Percentiles rank a stretch among this genome's conserved stretches.
phyloP scores from a whole-genome alignment of 2,888 invertebrate species.

The Scaptomyza reducta region DNA sequence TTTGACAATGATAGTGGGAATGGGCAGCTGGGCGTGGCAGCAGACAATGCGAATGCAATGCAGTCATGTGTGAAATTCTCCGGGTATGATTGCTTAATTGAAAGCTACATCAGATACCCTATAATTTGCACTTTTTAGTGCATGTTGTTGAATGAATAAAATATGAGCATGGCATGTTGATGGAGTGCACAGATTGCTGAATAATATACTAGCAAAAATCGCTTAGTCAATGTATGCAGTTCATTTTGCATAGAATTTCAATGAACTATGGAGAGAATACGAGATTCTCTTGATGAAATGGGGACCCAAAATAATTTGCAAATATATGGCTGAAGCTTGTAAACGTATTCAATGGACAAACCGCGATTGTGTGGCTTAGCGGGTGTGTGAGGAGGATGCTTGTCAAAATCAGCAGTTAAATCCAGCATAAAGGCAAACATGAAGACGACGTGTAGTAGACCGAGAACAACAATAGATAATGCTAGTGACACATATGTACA shows the following conservation, averaged over 20 bases:
- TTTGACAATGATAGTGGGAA: conserved; percentile 17
- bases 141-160: conserved; percentile 31
- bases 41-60: conserved; percentile 9
- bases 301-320: conserved; percentile 28
- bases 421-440: conserved; percentile 15
- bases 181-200: conserved; percentile 3
- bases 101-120: conserved; percentile 30
- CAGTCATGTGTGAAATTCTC: conserved; percentile 41
- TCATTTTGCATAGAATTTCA: conserved; percentile 26
- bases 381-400: neutral
- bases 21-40: neutral
- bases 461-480: conserved; percentile 51
- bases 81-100: conserved; percentile 57
- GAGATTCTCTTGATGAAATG: conserved; percentile 41
- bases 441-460: conserved; percentile 5
- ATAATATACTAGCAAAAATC: conserved; percentile 5
- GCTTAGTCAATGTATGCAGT: conserved; percentile 18
- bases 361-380: neutral
- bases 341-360: neutral
- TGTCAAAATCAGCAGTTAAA: conserved; percentile 42
- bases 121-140: conserved; percentile 4
- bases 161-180: conserved; percentile 7
- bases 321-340: conserved; percentile 2
- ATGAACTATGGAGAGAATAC: conserved; percentile 15
- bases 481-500: conserved; percentile 39